phyloP scores from a whole-genome alignment of 2,888 invertebrate genomes.

The Calameuta idolon region DNA sequence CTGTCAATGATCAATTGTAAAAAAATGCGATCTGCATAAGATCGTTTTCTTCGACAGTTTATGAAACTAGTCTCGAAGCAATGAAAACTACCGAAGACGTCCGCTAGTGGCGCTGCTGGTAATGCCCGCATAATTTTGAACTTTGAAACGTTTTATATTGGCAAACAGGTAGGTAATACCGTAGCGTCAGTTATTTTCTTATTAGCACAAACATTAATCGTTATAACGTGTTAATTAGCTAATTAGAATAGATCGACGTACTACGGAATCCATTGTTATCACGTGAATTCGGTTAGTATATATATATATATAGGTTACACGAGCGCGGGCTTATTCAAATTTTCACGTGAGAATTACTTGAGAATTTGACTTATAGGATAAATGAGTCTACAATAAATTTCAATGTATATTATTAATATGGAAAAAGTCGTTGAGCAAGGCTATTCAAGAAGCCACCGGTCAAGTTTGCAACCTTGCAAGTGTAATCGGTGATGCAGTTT shows the following conservation, averaged over 20 bases:
- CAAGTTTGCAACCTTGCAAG: conserved; percentile 41
- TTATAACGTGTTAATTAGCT: neutral
- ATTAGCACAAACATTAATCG: neutral
- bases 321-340: neutral
- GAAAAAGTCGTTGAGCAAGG: neutral
- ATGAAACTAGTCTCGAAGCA: neutral
- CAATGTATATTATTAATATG: neutral
- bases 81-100: too few species aligned
- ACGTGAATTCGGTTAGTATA: neutral
- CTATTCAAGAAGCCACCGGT: conserved; percentile 38
- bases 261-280: neutral
- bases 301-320: neutral
- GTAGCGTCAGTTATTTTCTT: neutral
- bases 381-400: neutral
- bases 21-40: too few species aligned
- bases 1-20: too few species aligned
- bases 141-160: neutral
- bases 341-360: neutral
- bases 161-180: neutral
- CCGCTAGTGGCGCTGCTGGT: neutral
- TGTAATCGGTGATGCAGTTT: conserved; percentile 44
- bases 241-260: neutral
- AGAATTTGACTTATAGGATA: neutral
- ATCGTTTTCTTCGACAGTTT: neutral
- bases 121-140: neutral